Evolutionary conservation across 2,888 invertebrate species (phyloP), one percentile per base, ranked within the genome.

Genomic region (Agrilus mali): DNA sequence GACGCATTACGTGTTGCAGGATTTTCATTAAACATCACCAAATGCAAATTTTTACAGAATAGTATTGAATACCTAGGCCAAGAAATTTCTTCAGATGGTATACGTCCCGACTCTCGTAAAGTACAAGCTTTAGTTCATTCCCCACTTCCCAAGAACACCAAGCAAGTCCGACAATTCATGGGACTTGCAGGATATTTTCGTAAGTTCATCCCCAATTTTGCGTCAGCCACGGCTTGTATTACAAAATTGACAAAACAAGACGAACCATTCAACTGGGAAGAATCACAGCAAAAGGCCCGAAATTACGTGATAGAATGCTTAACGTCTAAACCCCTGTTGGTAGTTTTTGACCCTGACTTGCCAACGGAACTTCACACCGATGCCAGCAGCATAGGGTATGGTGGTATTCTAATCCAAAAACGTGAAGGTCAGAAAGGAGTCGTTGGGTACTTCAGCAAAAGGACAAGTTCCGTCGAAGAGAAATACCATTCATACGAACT

Each of bases 401-500:
- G 51, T 0, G 57, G 53, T 3, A 53, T 60, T 10, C 40, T 61
- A 7, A 38, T 60, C 8, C 58, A 59, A 43, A 46, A 48, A 39
- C 49, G 55, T 12, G 46, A 40, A 7, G 42, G 47, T 10, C 34
- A 45, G 15, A 35, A 40, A 1, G 44, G 47, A 31, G 50, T 50
- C 7, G 48, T 62, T 2, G 51, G 51, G 3, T 63, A 56, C 42
- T 54, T 45, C 35, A 57, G 55, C 16, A 52, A 53, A 38, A 46
- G 49, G 22, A 48, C 60, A 3, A 52, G 53, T 7, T 40, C 31
- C 2, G 16, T 46, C 2, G 59, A 64, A 47, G 17, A 27, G 7
- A 55, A 53, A 10, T 62, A 60, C 38, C 53, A 55, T 20, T 53
- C 53, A 5, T 53, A 56, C 13, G 59, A 64, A 34, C 40, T 53